These are phyloP conservation scores for Carposina sasakii DNA, from an alignment of 1,140 invertebrate species.

Conservation along the genomic window DNA sequence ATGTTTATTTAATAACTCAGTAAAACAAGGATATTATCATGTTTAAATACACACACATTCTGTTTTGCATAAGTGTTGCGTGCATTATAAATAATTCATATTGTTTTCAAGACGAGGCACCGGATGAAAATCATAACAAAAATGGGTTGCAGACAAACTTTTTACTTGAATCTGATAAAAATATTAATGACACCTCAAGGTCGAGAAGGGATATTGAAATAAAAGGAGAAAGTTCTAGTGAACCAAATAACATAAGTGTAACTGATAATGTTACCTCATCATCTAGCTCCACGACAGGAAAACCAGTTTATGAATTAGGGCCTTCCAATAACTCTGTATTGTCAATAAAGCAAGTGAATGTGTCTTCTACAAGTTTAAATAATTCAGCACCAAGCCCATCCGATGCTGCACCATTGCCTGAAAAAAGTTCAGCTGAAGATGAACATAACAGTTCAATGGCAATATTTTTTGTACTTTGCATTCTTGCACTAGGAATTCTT, in stretches of 20 bases:
- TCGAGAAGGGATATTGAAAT: slow-evolving; percentile 34
- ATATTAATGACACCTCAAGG: slow-evolving; percentile 41
- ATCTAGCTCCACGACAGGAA: slow-evolving; percentile 41
- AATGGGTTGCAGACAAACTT: too few species aligned
- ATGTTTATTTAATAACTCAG: too few species aligned
- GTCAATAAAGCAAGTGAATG: slow-evolving; percentile 42
- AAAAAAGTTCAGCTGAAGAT: slow-evolving; percentile 92
- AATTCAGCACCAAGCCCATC: slow-evolving; percentile 73
- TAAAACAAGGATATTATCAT: too few species aligned
- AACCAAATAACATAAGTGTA: slow-evolving; percentile 29
- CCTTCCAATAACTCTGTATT: slow-evolving; percentile 44
- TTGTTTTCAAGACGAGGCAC: too few species aligned
- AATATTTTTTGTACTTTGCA: slow-evolving; percentile 96
- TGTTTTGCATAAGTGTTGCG: too few species aligned
- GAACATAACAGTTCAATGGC: slow-evolving; percentile 97
- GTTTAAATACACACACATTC: too few species aligned
- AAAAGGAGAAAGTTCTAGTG: slow-evolving; percentile 44
- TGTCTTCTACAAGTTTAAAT: slow-evolving; percentile 47
- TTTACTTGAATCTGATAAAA: too few species aligned
- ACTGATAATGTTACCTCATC: slow-evolving; percentile 12
- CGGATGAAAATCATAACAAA: too few species aligned
- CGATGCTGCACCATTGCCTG: slow-evolving; percentile 82
- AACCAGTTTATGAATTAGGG: slow-evolving; percentile 42
- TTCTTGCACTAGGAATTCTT: slow-evolving; percentile 93
- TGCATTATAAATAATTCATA: too few species aligned